Base-by-base conservation (phyloP, 2,797 vertebrate genomes). In the Melopsittacus undulatus region DNA sequence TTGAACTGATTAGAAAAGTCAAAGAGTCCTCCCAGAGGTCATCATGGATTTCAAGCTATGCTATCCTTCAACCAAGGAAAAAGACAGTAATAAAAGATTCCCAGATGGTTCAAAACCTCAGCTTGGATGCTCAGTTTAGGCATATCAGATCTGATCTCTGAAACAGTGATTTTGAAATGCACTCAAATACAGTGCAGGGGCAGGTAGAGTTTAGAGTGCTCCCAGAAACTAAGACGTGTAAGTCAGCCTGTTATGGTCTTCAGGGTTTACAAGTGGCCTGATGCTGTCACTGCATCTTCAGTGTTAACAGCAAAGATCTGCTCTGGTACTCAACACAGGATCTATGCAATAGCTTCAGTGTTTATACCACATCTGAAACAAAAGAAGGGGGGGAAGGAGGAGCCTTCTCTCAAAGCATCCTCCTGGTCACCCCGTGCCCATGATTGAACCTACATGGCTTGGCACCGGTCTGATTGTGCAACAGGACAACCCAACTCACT, bases 381-480 rank as follows among this genome's bases (percentile, higher is more conserved):
- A 92, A 95, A 61, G 21, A 80, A 7, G 16, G 30, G 5, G 32
- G 36, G 10, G 19, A 79, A 91, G 11, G 29, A 92, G 40, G 2
- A 89, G 12, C 19, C 36, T 76, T 61, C 69, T 46, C n/a, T 9
- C 2, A 34, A 3, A 3, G 30, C 24, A 42, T 46, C 32, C 24
- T 79, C 27, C 68, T 29, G 17, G 18, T 11, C 43, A 87, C 36
- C 30, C 30, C 2, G 3, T 66, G 51, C 16, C 62, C 34, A 29
- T 1, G 5, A 69, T 5, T 0, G 0, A 48, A 29, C 45, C 38
- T 46, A 2, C 0, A 1, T 0, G 0, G 23, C 42, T 68, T 69
- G 52, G 63, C 26, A 79, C 10, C 0, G 0, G 34, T 64, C 20
- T 32, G 32, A 46, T 14, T 2, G 13, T 6, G 38, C 13, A 75